Base-by-base conservation (phyloP, 2,113 vertebrate genomes). In the Myiozetetes cayanensis region DNA sequence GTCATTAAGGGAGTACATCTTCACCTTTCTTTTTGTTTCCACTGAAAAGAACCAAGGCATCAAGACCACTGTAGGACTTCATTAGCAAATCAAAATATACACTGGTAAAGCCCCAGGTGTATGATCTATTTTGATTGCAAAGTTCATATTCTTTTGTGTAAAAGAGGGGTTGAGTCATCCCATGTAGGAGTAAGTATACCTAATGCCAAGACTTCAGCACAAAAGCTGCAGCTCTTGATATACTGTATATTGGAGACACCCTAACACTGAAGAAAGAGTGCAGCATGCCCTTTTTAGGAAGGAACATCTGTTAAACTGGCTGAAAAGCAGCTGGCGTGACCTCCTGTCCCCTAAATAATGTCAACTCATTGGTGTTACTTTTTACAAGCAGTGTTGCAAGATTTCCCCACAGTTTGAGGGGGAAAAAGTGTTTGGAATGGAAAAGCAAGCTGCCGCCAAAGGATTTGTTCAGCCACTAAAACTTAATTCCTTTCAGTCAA, bases 391-490 rank as follows among this genome's bases (percentile, higher is more conserved):
- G 52, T 1, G 0, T 67, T 4, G 12, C 84, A 86, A 89, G 58
- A 77, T 58, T 93, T 91, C 80, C 66, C 86, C 80, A 53, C 50
- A 72, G 63, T 93, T 20, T 65, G 65, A 19, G 4, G 41, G 24
- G 72, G 20, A 9, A 2, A 12, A 65, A 73, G 85, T 6, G 12
- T 43, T 89, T 93, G 74, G 89, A 84, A 94, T 81, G 89, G 88
- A 96, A 96, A 95, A 96, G 73, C 28, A 35, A 82, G 56, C 49
- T 65, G 70, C 81, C 8, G 76, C 79, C 93, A 96, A 59, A 79
- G 30, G 47, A 87, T 86, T 89, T 93, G 41, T 72, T 87, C 85
- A 95, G 66, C 62, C 89, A 75, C 79, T 74, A 95, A 76, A 86
- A 87, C 63, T 85, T 78, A 55, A 31, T 39, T 94, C 65, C 73